Conservation (phyloP, 1,140 invertebrate species). For the Sminthurinus signatus region DNA sequence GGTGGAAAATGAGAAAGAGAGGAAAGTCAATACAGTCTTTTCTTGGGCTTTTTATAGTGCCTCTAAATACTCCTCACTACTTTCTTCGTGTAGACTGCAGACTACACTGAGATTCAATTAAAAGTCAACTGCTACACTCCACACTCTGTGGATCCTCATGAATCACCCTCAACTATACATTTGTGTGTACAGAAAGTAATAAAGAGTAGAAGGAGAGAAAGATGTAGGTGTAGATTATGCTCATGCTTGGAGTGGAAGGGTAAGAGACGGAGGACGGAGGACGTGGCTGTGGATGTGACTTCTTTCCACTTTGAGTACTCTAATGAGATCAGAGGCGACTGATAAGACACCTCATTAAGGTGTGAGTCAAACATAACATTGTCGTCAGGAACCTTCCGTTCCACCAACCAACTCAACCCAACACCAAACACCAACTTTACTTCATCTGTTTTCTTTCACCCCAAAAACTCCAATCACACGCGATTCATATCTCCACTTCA, state of each 20-base stretch:
- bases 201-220: no score
- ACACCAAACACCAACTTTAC: slow-evolving; percentile 18
- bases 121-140: slow-evolving; percentile 13
- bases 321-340: slow-evolving; percentile 35
- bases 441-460: slow-evolving; percentile 37
- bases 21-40: no score
- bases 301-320: no score
- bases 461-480: slow-evolving; percentile 31
- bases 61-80: slow-evolving; percentile 9
- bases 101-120: slow-evolving; percentile 26
- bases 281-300: background rate
- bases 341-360: slow-evolving; percentile 42
- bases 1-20: no score
- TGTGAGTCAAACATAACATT: slow-evolving; percentile 36
- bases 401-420: background rate
- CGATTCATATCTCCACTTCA: slow-evolving; percentile 27
- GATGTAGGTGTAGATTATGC: no score
- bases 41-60: background rate
- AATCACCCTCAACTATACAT: slow-evolving; percentile 19
- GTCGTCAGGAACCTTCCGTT: slow-evolving; percentile 23
- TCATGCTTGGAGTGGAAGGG: background rate
- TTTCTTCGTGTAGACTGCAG: no score
- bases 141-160: slow-evolving; percentile 29
- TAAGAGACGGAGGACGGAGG: background rate
- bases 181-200: no score